Evolutionary conservation across 2,888 invertebrate genomes (phyloP).

Genomic region (Mythimna loreyi): DNA sequence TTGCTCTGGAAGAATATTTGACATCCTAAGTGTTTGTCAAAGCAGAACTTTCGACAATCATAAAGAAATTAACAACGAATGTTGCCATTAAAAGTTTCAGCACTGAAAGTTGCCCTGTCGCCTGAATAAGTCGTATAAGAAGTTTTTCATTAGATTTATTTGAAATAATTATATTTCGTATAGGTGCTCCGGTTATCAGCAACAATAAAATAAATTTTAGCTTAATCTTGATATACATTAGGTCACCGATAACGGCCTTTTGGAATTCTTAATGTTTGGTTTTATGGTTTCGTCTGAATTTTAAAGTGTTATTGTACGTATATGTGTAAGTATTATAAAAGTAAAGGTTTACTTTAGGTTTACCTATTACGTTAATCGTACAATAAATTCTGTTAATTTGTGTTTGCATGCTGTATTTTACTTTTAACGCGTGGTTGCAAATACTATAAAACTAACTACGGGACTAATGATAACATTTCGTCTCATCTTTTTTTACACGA

Average conservation of each 20-base stretch:
- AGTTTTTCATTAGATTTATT: constrained; percentile 28
- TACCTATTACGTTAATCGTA: neutral
- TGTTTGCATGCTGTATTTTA: neutral
- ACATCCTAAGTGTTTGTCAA: constrained; percentile 1
- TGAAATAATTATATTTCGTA: constrained; percentile 32
- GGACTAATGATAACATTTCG: neutral
- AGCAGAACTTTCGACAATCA: neutral
- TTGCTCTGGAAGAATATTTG: neutral
- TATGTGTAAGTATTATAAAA: neutral
- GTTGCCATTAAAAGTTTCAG: constrained; percentile 16
- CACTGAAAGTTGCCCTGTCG: constrained; percentile 7
- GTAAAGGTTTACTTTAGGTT: too few relatives aligned
- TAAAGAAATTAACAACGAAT: constrained; percentile 14
- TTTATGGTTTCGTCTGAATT: constrained; percentile 48
- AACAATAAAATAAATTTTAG: constrained; percentile 50
- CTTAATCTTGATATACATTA: constrained; percentile 51
- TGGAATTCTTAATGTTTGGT: constrained; percentile 43
- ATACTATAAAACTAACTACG: neutral
- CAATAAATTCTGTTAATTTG: neutral
- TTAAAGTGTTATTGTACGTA: constrained; percentile 11
- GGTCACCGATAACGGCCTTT: constrained; percentile 38
- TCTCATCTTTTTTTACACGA: neutral
- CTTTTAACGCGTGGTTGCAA: neutral
- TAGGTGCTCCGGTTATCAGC: constrained; percentile 39
- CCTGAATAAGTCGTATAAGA: constrained; percentile 20